A percentile compares a stretch with the other conserved stretches of the same genome.
phyloP scores from a whole-genome alignment of 1,140 invertebrate genomes.

The Saccostrea cuccullata region DNA sequence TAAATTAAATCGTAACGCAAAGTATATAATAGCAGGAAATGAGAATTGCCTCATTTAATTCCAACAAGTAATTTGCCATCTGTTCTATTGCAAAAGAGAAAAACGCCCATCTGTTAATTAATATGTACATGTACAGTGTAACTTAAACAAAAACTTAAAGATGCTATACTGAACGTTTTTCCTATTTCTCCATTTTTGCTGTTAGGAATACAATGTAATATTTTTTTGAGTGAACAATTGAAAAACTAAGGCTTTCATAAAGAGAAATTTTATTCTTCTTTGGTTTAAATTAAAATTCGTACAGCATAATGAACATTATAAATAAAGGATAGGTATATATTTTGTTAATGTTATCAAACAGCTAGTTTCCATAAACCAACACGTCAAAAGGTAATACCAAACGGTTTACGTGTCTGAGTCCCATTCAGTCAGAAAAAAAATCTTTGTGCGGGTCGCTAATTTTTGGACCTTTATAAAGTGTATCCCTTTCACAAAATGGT shows the following conservation, averaged over 20 bases:
- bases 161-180: not conserved
- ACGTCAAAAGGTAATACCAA: not conserved
- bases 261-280: not conserved
- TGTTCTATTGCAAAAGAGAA: not conserved
- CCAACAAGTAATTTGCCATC: slow-evolving; percentile 28
- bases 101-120: slow-evolving; percentile 17
- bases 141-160: not conserved
- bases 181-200: not conserved
- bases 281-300: too few species aligned
- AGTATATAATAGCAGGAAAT: slow-evolving; percentile 24
- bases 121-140: slow-evolving; percentile 8
- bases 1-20: slow-evolving; percentile 3
- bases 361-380: not conserved
- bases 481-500: slow-evolving; percentile 31
- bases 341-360: not conserved
- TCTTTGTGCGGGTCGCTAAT: slow-evolving; percentile 22
- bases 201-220: not conserved
- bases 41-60: slow-evolving; percentile 31
- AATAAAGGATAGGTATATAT: not conserved
- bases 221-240: not conserved
- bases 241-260: not conserved
- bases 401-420: not conserved
- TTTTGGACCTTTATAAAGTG: slow-evolving; percentile 25
- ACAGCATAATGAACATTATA: too few species aligned
- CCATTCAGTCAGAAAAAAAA: slow-evolving; percentile 20